Conservation (phyloP, 2,113 vertebrate genomes). For the Scytalopus superciliaris region DNA sequence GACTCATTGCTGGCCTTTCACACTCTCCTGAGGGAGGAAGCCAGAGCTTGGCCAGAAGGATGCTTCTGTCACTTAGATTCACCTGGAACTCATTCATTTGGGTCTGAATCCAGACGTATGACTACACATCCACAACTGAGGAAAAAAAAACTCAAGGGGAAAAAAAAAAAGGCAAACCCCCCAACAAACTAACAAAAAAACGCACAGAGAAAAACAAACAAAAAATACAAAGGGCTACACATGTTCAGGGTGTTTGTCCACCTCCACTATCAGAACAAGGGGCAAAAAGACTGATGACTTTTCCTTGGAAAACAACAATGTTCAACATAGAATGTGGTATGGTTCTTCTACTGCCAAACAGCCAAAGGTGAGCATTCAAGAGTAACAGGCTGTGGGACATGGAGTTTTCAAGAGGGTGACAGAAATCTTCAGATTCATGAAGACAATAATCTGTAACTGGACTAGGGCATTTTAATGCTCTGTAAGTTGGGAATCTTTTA, state of each 20-base stretch:
- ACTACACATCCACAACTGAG: rapidly evolving
- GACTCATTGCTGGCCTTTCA: slow-evolving; percentile 37
- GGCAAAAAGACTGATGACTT: not conserved
- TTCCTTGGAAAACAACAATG: rapidly evolving
- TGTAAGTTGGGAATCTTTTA: not conserved
- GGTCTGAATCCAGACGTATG: not conserved
- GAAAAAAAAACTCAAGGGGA: not conserved
- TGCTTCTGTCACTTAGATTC: not conserved
- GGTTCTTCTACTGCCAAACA: not conserved
- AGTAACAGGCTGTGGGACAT: not conserved
- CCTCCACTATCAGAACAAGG: not conserved
- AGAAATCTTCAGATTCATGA: not conserved
- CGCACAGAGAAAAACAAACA: not conserved
- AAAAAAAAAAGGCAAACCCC: not conserved
- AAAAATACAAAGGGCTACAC: not conserved
- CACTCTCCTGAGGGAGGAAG: not conserved
- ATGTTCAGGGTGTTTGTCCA: not conserved
- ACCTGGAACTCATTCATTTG: not conserved
- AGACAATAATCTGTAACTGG: not conserved
- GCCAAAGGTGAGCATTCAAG: not conserved
- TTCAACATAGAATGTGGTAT: not conserved
- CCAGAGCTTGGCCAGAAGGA: not conserved
- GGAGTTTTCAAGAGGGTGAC: not conserved
- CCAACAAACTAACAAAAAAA: not conserved
- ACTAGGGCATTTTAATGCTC: not conserved